phyloP scores from a whole-genome alignment of 2,797 vertebrate genomes.

The Peromyscus nudipes region DNA sequence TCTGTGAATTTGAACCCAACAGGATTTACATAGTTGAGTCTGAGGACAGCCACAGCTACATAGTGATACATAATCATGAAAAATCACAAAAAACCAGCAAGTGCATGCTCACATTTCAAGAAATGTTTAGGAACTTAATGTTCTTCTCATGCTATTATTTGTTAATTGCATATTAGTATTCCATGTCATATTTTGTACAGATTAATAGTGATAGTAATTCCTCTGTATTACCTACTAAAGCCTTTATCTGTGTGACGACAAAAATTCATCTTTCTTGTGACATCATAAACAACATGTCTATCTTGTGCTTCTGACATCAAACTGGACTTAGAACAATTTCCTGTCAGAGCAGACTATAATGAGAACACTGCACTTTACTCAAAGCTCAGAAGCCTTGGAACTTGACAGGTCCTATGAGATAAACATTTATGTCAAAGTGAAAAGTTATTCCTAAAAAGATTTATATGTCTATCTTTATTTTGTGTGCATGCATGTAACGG shows the following conservation, averaged over 20 bases:
- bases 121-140: too few species aligned
- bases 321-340: background rate
- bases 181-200: background rate
- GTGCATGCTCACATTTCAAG: background rate
- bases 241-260: too few species aligned
- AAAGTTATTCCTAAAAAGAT: background rate
- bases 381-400: background rate
- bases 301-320: background rate
- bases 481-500: too few species aligned
- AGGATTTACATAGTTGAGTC: background rate
- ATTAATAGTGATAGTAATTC: too few species aligned
- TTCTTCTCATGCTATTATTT: too few species aligned
- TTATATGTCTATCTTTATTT: too few species aligned
- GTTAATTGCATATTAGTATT: background rate
- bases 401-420: background rate
- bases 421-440: background rate
- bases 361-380: background rate
- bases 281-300: too few species aligned
- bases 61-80: background rate
- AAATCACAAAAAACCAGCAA: background rate
- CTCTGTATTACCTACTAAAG: too few species aligned
- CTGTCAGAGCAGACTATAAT: background rate
- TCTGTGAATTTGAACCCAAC: background rate
- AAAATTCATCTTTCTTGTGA: too few species aligned
- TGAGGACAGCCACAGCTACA: background rate